Conservation (phyloP, 2,888 invertebrate species). For the Mythimna albipuncta region DNA sequence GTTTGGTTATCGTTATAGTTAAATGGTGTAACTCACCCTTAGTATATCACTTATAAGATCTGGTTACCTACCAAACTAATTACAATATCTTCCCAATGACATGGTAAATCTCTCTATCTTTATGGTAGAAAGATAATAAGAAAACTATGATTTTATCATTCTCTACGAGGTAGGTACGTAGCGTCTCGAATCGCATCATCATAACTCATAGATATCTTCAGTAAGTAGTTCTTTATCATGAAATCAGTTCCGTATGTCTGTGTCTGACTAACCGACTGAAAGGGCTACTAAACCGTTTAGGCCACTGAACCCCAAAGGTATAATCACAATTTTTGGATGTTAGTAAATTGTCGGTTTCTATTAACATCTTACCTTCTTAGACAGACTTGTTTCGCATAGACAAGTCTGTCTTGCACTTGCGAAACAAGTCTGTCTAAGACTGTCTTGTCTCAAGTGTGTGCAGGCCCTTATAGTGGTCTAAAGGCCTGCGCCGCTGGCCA, state of each 20-base stretch:
- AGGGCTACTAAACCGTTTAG: background rate
- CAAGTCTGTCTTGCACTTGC: too few species aligned
- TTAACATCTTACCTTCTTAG: too few species aligned
- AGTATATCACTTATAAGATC: background rate
- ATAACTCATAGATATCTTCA: background rate
- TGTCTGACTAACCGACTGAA: background rate
- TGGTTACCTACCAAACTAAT: background rate
- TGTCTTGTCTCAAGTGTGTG: too few species aligned
- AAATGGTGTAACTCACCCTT: too few species aligned
- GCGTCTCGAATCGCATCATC: background rate
- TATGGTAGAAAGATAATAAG: background rate
- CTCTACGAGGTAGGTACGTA: background rate
- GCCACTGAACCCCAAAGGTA: too few species aligned
- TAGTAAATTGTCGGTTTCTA: too few species aligned
- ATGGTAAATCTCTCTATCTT: background rate
- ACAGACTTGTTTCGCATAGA: too few species aligned
- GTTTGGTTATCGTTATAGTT: too few species aligned
- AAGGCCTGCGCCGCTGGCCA: too few species aligned
- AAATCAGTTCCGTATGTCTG: background rate
- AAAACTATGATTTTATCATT: slow-evolving; percentile 13
- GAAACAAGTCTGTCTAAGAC: too few species aligned
- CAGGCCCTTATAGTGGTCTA: too few species aligned
- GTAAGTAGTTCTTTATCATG: background rate
- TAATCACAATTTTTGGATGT: too few species aligned
- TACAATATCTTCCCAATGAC: background rate